phyloP scores from a whole-genome alignment of 2,888 invertebrate species.

The Tridacna crocea region DNA sequence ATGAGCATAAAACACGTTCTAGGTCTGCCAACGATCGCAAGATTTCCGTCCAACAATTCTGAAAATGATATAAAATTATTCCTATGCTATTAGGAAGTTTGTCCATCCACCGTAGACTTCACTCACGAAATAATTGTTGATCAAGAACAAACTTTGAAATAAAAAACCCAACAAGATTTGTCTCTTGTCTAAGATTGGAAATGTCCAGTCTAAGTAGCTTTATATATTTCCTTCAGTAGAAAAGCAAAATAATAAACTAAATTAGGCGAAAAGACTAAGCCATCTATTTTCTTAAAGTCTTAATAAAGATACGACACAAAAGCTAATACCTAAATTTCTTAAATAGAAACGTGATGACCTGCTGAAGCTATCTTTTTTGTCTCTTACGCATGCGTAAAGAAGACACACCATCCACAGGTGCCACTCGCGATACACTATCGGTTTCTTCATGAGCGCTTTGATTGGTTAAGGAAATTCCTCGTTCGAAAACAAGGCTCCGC shows the following conservation, averaged over 20 bases:
- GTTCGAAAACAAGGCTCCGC: constrained; percentile 8
- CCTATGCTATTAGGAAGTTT: neutral
- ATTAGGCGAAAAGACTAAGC: constrained; percentile 58
- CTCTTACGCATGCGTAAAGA: constrained; percentile 30
- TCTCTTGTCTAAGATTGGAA: neutral
- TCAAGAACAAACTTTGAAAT: neutral
- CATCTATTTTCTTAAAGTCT: constrained; percentile 39
- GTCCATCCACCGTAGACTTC: neutral
- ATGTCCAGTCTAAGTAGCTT: neutral
- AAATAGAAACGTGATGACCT: constrained; percentile 27
- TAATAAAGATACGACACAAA: constrained; percentile 33
- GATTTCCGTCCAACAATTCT: neutral
- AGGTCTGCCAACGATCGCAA: too few relatives aligned
- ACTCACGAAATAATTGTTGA: neutral
- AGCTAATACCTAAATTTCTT: constrained; percentile 8
- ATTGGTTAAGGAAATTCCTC: constrained; percentile 14
- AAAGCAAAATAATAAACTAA: constrained; percentile 18
- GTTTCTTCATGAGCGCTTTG: neutral
- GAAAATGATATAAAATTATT: constrained; percentile 9
- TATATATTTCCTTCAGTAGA: neutral
- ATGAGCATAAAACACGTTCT: too few relatives aligned
- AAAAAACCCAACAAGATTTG: neutral
- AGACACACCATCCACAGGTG: constrained; percentile 27
- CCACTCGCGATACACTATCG: constrained; percentile 5
- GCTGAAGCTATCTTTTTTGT: neutral